Percentiles rank a stretch among this genome's conserved stretches.
phyloP scores from a whole-genome alignment of 2,797 vertebrate genomes.

The Bovichtus diacanthus region DNA sequence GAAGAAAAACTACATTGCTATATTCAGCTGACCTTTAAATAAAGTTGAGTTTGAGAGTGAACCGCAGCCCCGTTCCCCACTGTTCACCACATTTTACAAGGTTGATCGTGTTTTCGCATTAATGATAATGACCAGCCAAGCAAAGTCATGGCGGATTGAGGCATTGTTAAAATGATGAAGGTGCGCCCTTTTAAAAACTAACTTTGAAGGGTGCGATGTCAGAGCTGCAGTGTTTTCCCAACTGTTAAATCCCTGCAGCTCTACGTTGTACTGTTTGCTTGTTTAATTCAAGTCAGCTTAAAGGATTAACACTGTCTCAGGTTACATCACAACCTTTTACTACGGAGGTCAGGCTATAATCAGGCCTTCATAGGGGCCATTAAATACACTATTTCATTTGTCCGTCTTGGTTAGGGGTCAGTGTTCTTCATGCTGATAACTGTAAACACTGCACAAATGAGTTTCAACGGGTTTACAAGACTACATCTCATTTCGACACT shows the following conservation, averaged over 20 bases:
- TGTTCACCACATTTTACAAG: conserved; percentile 21
- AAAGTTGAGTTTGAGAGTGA: conserved; percentile 38
- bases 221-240: conserved; percentile 36
- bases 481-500: neutral
- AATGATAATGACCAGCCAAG: conserved; percentile 25
- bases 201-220: conserved; percentile 55
- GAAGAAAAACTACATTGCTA: neutral
- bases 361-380: conserved; percentile 29
- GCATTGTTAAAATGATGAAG: conserved; percentile 26
- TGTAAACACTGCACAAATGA: conserved; percentile 3
- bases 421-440: neutral
- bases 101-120: conserved; percentile 21
- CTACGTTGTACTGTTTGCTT: conserved; percentile 70
- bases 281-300: conserved; percentile 80
- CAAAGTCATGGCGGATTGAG: neutral
- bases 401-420: conserved; percentile 8
- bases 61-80: neutral
- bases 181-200: conserved; percentile 13
- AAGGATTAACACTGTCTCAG: conserved; percentile 81
- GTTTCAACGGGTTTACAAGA: neutral
- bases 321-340: conserved; percentile 74
- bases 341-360: conserved; percentile 60
- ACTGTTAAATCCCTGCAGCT: conserved; percentile 58
- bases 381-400: conserved; percentile 30
- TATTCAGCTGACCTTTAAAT: conserved; percentile 61